Evolutionary conservation across 92 coral and sea anemone genomes (phyloP), one percentile per base, ranked within the genome.

Genomic region (Porites cylindrica): DNA sequence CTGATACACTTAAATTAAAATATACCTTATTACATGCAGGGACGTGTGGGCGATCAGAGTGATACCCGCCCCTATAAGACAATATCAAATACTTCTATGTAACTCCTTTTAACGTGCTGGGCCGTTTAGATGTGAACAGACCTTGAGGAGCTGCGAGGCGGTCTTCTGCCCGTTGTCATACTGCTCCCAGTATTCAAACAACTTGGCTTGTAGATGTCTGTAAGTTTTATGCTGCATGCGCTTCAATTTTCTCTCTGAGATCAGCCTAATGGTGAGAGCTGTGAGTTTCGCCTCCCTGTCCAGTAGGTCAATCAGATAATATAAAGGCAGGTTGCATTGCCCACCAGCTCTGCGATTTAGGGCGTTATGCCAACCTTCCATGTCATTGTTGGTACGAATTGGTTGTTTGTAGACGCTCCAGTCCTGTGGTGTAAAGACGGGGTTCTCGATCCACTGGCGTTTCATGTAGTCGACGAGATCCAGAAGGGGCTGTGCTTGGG

Each of bases 291-390:
- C 90, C 64, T 86, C 85, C 3, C 72, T 59, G 38, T 56, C 72
- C 1, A 79, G 79, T 14, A 86, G 79, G 17, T 70, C 51, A 0
- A 86, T 54, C 52, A 80, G 14, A 6, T 19, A n/a, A 70, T 78
- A 86, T 14, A 78, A 43, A 1, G 85, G 79, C 51, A 86, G 77
- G 2, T 67, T 26, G 32, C 77, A 50, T 23, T 71, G 75, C 14
- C 90, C 84, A 8, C 90, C 75, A 10, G 91, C 91, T 32, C 76
- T 52, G n/a, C 73, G 63, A 81, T 87, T 80, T 9, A 87, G 87
- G 6, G 87, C 87, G 64, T 88, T 63, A 62, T 88, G 83, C 88
- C 87, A 88, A 13, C 88, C 91, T 68, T 88, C 83, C 0, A 82
- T 66, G 47, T 88, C 91, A 20, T 88, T 88, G 62, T 88, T 88